Conservation (phyloP, 2,113 vertebrate genomes). For the Anseranas semipalmata region DNA sequence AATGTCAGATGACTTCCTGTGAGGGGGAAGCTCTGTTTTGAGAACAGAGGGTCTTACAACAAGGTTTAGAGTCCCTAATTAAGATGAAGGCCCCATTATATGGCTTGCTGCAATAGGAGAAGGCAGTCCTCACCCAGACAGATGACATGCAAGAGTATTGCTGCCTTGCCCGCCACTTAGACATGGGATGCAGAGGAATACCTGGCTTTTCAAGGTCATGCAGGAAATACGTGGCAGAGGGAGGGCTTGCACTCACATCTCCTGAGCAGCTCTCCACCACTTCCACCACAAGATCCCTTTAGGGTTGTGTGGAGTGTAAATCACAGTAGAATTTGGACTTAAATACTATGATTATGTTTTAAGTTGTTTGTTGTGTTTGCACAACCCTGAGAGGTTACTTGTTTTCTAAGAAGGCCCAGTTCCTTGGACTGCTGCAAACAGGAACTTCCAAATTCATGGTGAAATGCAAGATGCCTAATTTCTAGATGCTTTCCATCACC, state of each 20-base stretch:
- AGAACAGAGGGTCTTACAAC: neutral
- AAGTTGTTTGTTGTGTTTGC: neutral
- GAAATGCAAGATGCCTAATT: neutral
- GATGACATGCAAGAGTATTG: accelerated
- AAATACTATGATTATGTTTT: neutral
- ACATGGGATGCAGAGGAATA: neutral
- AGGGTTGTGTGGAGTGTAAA: neutral
- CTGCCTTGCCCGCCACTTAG: accelerated
- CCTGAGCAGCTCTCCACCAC: accelerated
- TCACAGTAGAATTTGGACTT: neutral
- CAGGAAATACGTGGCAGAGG: neutral
- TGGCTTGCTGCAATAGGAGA: neutral
- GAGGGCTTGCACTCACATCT: neutral
- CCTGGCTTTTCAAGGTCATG: neutral
- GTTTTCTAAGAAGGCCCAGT: neutral
- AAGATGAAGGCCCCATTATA: neutral
- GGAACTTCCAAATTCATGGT: neutral
- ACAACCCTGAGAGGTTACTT: neutral
- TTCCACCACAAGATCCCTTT: neutral
- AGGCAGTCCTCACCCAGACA: neutral
- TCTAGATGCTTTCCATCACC: neutral
- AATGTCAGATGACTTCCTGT: neutral
- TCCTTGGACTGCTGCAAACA: neutral
- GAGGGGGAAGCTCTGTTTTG: neutral
- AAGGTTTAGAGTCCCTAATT: neutral